Conservation (phyloP, 2,888 invertebrate genomes). For the Sthenelais limicola region DNA sequence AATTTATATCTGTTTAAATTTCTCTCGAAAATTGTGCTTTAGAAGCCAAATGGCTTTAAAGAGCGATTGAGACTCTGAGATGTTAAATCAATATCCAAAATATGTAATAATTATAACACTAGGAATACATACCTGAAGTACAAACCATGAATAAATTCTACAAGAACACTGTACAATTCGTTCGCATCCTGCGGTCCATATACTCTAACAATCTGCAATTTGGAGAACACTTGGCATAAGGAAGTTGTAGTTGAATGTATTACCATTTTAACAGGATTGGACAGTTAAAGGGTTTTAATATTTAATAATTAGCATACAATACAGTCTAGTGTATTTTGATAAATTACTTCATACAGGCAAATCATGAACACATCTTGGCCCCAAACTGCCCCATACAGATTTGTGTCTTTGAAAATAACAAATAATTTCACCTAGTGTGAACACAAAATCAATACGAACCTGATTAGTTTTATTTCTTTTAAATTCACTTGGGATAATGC, state of each 20-base stretch:
- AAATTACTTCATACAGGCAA: no score
- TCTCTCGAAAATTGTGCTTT: no score
- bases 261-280: not conserved
- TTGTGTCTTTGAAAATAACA: not conserved
- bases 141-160: slow-evolving; percentile 88
- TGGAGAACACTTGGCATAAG: not conserved
- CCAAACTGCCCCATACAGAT: no score
- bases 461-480: not conserved
- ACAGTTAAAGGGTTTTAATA: no score
- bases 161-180: slow-evolving; percentile 86
- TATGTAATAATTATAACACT: not conserved
- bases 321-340: not conserved
- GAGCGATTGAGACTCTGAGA: not conserved
- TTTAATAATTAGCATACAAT: not conserved
- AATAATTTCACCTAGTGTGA: not conserved
- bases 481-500: slow-evolving; percentile 84
- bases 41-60: no score
- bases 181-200: slow-evolving; percentile 64
- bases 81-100: not conserved
- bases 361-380: no score
- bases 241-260: not conserved
- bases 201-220: slow-evolving; percentile 56
- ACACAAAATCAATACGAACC: not conserved
- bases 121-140: slow-evolving; percentile 83
- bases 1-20: no score